Percentiles rank a stretch among this genome's conserved stretches.
Conservation (phyloP, 1,140 invertebrate species). For the Drosophila tropicalis region DNA sequence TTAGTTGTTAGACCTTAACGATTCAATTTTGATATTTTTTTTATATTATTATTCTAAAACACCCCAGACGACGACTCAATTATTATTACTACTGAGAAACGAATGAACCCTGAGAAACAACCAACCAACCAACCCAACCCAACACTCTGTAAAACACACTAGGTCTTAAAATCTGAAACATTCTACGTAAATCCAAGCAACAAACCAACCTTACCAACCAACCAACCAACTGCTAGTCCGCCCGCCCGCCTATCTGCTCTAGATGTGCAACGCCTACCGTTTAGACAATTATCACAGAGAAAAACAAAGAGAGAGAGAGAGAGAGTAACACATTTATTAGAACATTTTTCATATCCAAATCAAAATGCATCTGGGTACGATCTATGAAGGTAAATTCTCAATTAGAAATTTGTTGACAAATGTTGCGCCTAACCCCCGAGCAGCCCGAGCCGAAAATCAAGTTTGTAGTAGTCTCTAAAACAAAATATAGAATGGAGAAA, state of each 20-base stretch:
- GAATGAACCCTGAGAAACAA: constrained; percentile 25
- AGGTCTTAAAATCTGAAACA: constrained; percentile 13
- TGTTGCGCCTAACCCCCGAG: constrained; percentile 76
- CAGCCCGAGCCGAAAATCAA: constrained; percentile 56
- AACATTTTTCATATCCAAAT: constrained; percentile 38
- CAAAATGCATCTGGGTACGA: constrained; percentile 77
- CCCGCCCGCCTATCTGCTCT: constrained; percentile 65
- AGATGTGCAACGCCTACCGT: constrained; percentile 54
- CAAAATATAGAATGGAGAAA: constrained; percentile 32
- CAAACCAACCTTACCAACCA: constrained; percentile 42
- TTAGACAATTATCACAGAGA: constrained; percentile 38
- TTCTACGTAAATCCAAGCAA: constrained; percentile 28
- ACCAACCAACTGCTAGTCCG: constrained; percentile 41
- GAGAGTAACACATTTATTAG: constrained; percentile 35
- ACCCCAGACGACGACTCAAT: constrained; percentile 63
- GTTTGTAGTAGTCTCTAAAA: constrained; percentile 80
- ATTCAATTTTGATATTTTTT: constrained; percentile 56
- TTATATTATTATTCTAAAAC: constrained; percentile 35
- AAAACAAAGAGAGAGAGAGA: constrained; percentile 29
- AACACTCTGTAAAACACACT: constrained; percentile 37
- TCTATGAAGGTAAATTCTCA: constrained; percentile 82
- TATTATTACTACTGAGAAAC: constrained; percentile 64
- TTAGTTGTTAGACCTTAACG: constrained; percentile 45
- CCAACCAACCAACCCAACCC: constrained; percentile 25
- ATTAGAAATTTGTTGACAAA: constrained; percentile 58